Base-by-base conservation (phyloP, 1,140 invertebrate species). In the Microplitis demolitor region DNA sequence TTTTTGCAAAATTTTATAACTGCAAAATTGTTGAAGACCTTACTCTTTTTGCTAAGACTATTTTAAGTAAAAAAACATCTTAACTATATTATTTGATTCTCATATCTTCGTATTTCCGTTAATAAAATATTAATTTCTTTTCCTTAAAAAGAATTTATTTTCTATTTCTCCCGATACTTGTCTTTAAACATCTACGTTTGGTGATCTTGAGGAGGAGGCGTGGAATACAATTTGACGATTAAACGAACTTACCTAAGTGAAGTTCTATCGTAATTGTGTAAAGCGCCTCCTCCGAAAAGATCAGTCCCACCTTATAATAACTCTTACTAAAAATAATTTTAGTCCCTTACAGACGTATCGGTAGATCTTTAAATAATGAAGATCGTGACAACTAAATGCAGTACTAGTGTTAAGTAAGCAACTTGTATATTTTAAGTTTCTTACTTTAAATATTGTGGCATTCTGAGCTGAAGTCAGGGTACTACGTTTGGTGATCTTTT, bases 361-460 rank as follows among this genome's bases (percentile, higher is more conserved):
- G 45, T 50, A 50, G 45, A 50, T 50, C 45, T 50, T 50, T 50
- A 1, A 50, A 50, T 50, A 50, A 50, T 50, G 2, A 50, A 50
- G 45, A 50, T 50, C 72, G 68, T 74, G 72, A 74, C 73, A 77
- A 37, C 45, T 71, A 51, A 62, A 73, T 54, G 37, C 16, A 35
- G 70, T 56, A 24, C 64, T 16, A 37, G 69, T 61, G 64, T 60
- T 72, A 62, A 50, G 63, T 76, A 82, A 83, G 79, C 77, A 84
- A 80, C 79, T 82, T 72, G 69, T 84, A 78, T 56, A 56, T 24
- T 24, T 24, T 24, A 24, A 24, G 24, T 24, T 24, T 24, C 24
- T 24, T 24, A 24, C 24, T 24, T 24, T 2, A 24, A 24, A 24
- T 24, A 24, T 24, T 24, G 24, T 24, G 24, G 24, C 24, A 24